phyloP scores from a whole-genome alignment of 2,888 invertebrate genomes.

The Molorchus minor region DNA sequence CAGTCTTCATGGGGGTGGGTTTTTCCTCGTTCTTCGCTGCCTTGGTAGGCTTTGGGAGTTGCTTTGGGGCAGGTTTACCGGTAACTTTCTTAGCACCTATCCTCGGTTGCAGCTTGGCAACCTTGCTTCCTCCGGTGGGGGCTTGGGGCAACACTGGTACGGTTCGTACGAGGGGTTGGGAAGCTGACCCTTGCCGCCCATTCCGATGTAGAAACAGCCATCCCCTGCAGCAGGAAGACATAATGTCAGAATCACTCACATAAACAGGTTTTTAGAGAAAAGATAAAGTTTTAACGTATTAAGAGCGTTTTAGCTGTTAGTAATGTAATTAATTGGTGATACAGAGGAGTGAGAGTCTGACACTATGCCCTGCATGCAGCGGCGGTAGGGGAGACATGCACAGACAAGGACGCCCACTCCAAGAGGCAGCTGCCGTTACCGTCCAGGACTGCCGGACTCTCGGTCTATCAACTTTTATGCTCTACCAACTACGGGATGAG shows the following conservation, averaged over 20 bases:
- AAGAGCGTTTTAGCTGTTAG: slow-evolving; percentile 53
- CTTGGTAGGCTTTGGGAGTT: neutral
- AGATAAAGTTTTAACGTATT: slow-evolving; percentile 35
- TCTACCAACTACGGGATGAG: slow-evolving; percentile 19
- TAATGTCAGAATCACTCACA: slow-evolving; percentile 72
- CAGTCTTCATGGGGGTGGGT: slow-evolving; percentile 58
- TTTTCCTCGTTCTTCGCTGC: slow-evolving; percentile 61
- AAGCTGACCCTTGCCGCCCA: slow-evolving; percentile 84
- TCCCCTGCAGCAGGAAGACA: slow-evolving; percentile 87
- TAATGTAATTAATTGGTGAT: slow-evolving; percentile 46
- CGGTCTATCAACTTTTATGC: slow-evolving; percentile 28
- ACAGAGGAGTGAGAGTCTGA: slow-evolving; percentile 61
- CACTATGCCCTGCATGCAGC: slow-evolving; percentile 63
- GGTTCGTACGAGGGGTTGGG: slow-evolving; percentile 83
- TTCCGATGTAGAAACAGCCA: slow-evolving; percentile 96
- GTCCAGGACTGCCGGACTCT: slow-evolving; percentile 48
- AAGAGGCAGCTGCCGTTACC: slow-evolving; percentile 46
- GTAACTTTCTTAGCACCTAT: slow-evolving; percentile 38
- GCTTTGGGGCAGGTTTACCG: slow-evolving; percentile 29
- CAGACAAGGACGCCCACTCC: slow-evolving; percentile 58
- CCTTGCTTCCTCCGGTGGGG: slow-evolving; percentile 81
- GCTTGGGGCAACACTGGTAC: slow-evolving; percentile 92
- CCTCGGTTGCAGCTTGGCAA: slow-evolving; percentile 76
- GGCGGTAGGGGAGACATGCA: slow-evolving; percentile 46
- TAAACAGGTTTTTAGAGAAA: slow-evolving; percentile 31